phyloP scores from a whole-genome alignment of 2,888 invertebrate genomes.

The Busseola fusca region DNA sequence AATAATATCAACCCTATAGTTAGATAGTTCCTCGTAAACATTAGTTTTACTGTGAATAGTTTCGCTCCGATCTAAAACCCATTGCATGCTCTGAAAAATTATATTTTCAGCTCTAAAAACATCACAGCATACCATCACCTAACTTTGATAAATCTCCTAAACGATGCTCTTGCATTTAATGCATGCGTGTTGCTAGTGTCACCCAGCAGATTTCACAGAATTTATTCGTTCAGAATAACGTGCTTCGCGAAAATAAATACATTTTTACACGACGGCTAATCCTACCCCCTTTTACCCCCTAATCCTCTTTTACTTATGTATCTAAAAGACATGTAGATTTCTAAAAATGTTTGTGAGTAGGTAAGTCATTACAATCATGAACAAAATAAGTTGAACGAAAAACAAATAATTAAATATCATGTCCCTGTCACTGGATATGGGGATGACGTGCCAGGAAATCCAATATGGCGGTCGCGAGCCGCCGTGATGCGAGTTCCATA shows the following conservation, averaged over 20 bases:
- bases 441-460: not conserved
- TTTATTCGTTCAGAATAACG: conserved; percentile 1
- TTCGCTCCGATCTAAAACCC: not conserved
- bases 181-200: conserved; percentile 17
- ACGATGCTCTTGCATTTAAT: conserved; percentile 24
- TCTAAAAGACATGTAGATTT: not conserved
- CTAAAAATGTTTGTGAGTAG: not conserved
- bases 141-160: conserved; percentile 23
- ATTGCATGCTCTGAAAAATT: conserved; percentile 1
- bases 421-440: not conserved
- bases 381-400: not conserved
- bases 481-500: not conserved
- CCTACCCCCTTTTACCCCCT: too few species aligned
- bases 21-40: too few species aligned
- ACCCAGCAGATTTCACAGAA: conserved; percentile 7
- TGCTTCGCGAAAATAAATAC: conserved; percentile 5
- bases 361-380: not conserved
- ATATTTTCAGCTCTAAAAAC: conserved; percentile 5
- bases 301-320: too few species aligned
- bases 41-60: not conserved
- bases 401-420: not conserved
- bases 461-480: not conserved
- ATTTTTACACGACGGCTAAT: not conserved
- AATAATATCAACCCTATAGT: too few species aligned
- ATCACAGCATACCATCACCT: not conserved